Base-by-base conservation (phyloP, 2,113 vertebrate genomes). In the Gobiocypris rarus region DNA sequence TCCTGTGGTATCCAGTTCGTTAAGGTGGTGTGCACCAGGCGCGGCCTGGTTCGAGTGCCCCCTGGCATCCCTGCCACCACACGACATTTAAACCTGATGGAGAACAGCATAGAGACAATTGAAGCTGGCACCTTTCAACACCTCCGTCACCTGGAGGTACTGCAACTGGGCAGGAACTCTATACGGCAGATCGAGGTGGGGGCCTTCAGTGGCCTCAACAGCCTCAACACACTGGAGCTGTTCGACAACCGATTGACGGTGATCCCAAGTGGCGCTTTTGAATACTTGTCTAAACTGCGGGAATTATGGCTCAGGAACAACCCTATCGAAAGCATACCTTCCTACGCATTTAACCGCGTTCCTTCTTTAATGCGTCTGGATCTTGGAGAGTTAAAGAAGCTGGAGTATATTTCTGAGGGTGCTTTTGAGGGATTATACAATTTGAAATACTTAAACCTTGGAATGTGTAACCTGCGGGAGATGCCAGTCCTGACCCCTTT, bases 181-280 rank as follows among this genome's bases (percentile, higher is more conserved):
- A 99, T 99, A 92, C 95, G 98, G 79, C 98, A 99, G 91, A 97
- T 99, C 67, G 98, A 99, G 94, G 98, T 99, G 86, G 98, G 98
- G 52, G 98, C 98, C 70, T 99, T 99, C 89, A 99, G 97, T 24
- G 98, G 98, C 54, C 88, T 99, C 89, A 96, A 98, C 92, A 99
- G 96, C 90, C 97, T 99, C 92, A 99, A 98, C 91, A 99, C 98
- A 58, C 87, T 99, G 94, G 98, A 99, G 93, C 95, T 99, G 86
- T 99, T 99, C 0, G 97, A 99, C 93, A 99, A 99, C 94, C 96
- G 98, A 92, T 89, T 99, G 89, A 99, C 98, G 0, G 97, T 98
- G 88, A 97, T 99, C 88, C 98, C 98, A 79, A 99, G 98, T 43
- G 98, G 98, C 75, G 98, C 98, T 89, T 99, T 99, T 63, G 98